phyloP scores from a whole-genome alignment of 2,797 vertebrate genomes.

The Botia kubotai region DNA sequence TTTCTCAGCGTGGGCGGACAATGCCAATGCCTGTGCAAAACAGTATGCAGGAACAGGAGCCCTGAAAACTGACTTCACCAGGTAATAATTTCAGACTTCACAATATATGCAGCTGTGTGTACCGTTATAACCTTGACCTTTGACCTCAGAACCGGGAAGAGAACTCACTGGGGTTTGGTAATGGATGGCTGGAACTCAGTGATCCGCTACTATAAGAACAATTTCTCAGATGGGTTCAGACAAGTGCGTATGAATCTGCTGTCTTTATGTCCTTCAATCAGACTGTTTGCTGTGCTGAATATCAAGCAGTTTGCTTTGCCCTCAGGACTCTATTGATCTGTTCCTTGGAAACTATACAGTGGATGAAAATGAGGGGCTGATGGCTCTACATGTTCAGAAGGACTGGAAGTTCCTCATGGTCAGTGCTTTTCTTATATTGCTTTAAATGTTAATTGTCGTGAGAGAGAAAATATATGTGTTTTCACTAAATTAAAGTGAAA shows the following conservation, averaged over 20 bases:
- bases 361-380: conserved; percentile 89
- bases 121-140: not conserved
- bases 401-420: conserved; percentile 98
- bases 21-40: conserved; percentile 97
- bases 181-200: conserved; percentile 98
- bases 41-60: conserved; percentile 98
- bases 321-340: conserved; percentile 94
- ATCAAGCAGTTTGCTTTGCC: conserved; percentile 30
- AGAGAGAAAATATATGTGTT: conserved; percentile 2
- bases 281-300: conserved; percentile 4
- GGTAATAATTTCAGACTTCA: conserved; percentile 68
- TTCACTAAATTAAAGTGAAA: not conserved
- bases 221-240: conserved; percentile 98
- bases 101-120: not conserved
- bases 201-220: conserved; percentile 97
- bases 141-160: conserved; percentile 89
- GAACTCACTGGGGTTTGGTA: conserved; percentile 91
- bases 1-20: conserved; percentile 94
- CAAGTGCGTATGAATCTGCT: conserved; percentile 78
- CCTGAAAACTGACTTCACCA: conserved; percentile 97
- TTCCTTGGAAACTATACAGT: conserved; percentile 97
- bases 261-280: conserved; percentile 37
- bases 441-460: conserved; percentile 5
- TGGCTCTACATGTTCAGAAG: conserved; percentile 87
- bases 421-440: conserved; percentile 64